A percentile compares a stretch with the other conserved stretches of the same genome.
These are phyloP conservation scores for Adelges cooleyi DNA, from an alignment of 1,140 invertebrate species.

Conservation along the genomic window DNA sequence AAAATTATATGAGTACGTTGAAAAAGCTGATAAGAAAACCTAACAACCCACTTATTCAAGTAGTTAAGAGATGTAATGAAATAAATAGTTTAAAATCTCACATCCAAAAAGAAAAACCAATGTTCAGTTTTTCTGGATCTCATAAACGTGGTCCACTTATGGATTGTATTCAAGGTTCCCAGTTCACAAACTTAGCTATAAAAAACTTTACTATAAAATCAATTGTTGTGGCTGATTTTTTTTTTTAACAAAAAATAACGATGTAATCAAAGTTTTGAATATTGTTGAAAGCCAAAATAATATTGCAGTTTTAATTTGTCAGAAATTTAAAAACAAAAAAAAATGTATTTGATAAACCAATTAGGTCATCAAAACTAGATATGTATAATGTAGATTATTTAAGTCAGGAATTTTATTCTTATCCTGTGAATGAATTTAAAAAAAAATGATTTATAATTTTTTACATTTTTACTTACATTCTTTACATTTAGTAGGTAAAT, in stretches of 20 bases:
- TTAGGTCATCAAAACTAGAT: neutral
- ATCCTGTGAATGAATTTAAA: neutral
- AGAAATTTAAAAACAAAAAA: neutral
- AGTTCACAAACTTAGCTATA: neutral
- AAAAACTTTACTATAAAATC: neutral
- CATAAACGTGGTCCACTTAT: neutral
- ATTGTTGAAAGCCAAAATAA: neutral
- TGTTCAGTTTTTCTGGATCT: neutral
- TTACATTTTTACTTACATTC: too few relatives aligned
- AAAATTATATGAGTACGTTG: conserved; percentile 39
- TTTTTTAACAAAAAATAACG: neutral
- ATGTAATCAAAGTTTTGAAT: neutral
- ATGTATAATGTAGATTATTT: neutral
- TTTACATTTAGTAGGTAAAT: too few relatives aligned
- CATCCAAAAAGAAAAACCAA: neutral
- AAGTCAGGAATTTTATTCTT: neutral
- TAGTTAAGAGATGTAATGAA: conserved; percentile 21
- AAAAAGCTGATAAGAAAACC: conserved; percentile 36
- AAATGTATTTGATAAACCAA: neutral
- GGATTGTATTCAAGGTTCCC: neutral
- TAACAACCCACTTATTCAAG: conserved; percentile 34
- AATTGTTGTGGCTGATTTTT: neutral
- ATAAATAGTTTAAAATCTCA: neutral
- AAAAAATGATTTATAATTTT: conserved; percentile 6
- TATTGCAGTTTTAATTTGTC: neutral